A percentile compares a stretch with the other conserved stretches of the same genome.
phyloP scores from a whole-genome alignment of 2,113 vertebrate species.

The Cavia porcellus region DNA sequence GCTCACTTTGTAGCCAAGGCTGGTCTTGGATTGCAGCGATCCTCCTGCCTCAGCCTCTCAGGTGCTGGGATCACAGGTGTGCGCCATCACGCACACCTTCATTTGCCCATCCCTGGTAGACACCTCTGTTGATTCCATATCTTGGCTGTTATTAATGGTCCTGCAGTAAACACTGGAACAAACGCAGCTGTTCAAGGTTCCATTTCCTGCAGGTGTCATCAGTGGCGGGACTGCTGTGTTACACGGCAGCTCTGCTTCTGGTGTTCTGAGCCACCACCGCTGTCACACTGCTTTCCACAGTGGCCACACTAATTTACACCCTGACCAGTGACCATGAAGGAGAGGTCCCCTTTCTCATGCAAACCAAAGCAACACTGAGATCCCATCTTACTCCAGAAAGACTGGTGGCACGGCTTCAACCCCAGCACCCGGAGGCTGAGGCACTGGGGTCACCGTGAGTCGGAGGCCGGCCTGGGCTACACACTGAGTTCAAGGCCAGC shows the following conservation, averaged over 20 bases:
- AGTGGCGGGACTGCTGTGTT: neutral
- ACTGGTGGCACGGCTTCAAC: no score
- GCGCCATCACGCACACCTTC: neutral
- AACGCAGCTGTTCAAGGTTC: neutral
- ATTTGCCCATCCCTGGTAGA: no score
- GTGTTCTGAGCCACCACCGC: neutral
- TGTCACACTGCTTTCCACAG: neutral
- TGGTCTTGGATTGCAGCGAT: neutral
- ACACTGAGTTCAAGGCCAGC: no score
- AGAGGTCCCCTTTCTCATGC: neutral
- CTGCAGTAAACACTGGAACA: neutral
- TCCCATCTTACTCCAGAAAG: neutral
- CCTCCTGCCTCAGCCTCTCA: neutral
- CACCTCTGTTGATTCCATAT: no score
- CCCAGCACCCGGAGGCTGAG: no score
- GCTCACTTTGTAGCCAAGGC: neutral
- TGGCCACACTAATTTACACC: neutral
- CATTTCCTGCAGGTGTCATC: neutral
- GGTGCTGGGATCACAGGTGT: neutral
- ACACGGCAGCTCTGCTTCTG: neutral
- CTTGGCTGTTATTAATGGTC: neutral
- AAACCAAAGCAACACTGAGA: neutral
- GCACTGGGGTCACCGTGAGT: no score
- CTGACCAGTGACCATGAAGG: neutral
- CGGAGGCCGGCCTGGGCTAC: no score